Base-by-base conservation (phyloP, 1,140 invertebrate species). In the Eriocheir sinensis region DNA sequence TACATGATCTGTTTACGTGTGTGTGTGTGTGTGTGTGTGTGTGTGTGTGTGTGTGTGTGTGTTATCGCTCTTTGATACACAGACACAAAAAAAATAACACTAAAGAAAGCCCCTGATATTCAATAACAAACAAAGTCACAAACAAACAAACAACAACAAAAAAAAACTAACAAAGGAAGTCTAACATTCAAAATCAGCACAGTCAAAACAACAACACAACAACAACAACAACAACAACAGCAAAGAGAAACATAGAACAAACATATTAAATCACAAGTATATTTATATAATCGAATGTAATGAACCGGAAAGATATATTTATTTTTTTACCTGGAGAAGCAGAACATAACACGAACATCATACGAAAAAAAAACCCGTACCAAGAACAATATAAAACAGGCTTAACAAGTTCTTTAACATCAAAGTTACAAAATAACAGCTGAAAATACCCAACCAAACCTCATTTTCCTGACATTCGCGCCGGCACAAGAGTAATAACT, bases 11-110 rank as follows among this genome's bases (percentile, higher is more conserved):
- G 30, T 12, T 9, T 15, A 32, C 9, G 32, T 27, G 15, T 15
- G 81, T 12, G 15, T n/a, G 44, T 34, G 38, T 88, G 40, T 90
- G n/a, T 90, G 44, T 90, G 44, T 90, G n/a, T 90, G 44, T 90
- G 44, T 85, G 81, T 85, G 81, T 85, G 2, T 85, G 81, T 85
- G 81, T 85, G 81, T 85, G 81, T 85, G 81, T 85, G 81, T 85
- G 81, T 85, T 27, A 30, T 0, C 34, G 81, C 34, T 27, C 34
- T 27, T 85, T 27, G 15, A 34, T 32, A 21, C n/a, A 72, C 15
- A 72, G 60, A 72, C 15, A 72, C n/a, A 15, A 72, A 15, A 21
- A n/a, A 72, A 72, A 1, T 72, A 21, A 15, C 60, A 72, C 60
- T 15, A 27, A 72, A 27, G 12, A 72, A 72, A 27, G 60, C 12